These are phyloP conservation scores for Helleia helle DNA, from an alignment of 2,888 invertebrate genomes.

Conservation along the genomic window DNA sequence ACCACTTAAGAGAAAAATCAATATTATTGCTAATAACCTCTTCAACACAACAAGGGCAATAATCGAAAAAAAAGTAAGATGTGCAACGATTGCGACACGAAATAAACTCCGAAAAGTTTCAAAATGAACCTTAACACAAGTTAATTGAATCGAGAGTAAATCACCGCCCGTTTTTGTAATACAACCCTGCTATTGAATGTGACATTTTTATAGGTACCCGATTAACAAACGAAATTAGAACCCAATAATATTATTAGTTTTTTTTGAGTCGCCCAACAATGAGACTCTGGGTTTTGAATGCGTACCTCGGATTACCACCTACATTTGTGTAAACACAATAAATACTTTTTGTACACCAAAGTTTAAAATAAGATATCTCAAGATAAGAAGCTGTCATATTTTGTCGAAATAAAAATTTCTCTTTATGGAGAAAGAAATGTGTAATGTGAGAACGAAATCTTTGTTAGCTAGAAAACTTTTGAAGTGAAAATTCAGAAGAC, in stretches of 20 bases:
- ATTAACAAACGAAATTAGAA: constrained; percentile 74
- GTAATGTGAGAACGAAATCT: not conserved
- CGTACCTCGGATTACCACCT: constrained; percentile 64
- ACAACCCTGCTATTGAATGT: constrained; percentile 33
- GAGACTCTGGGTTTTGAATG: constrained; percentile 46
- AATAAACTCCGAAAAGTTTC: constrained; percentile 11
- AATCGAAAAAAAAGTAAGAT: constrained; percentile 18
- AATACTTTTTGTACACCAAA: constrained; percentile 50
- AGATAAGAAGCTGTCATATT: constrained; percentile 19
- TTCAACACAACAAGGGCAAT: constrained; percentile 26
- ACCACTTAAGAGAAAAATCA: constrained; percentile 13
- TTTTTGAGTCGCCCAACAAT: constrained; percentile 36
- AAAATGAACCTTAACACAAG: not conserved
- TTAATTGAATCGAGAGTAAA: not conserved
- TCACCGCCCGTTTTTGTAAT: constrained; percentile 22
- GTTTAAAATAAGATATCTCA: constrained; percentile 43
- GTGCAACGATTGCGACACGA: constrained; percentile 35
- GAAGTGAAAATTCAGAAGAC: no score
- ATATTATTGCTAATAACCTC: constrained; percentile 20
- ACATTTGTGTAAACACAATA: constrained; percentile 73
- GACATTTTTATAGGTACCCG: constrained; percentile 69
- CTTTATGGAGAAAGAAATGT: not conserved
- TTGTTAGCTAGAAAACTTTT: no score
- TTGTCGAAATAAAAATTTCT: constrained; percentile 7
- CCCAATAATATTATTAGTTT: constrained; percentile 69